Base-by-base conservation (phyloP, 2,888 invertebrate species). In the Torymus aiolomorphi region DNA sequence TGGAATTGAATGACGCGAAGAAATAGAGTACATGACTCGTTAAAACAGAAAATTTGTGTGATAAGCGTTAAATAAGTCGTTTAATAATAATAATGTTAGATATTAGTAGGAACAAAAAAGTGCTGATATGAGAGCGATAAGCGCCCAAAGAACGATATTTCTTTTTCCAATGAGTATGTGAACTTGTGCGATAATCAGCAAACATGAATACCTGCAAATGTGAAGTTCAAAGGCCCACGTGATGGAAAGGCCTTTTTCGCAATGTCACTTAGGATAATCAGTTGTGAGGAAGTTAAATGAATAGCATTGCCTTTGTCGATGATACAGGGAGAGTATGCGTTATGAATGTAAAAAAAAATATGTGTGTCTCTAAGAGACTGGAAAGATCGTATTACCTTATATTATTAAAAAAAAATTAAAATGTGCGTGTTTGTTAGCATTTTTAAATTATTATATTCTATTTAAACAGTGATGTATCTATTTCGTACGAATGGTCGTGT, bases 51-150 rank as follows among this genome's bases (percentile, higher is more conserved):
- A 63, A 77, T 75, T 54, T 71, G 73, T 76, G 70, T 73, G 72
- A 79, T 79, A 81, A 78, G 56, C 83, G 83, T 86, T 85, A 84
- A 85, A 82, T 82, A 66, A 81, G 83, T 82, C 85, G 84, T 87
- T 85, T 86, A 86, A 86, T 81, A 74, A 78, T 84, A 78, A 74
- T 57, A 71, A 65, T 78, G 78, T 81, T 76, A 81, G 49, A 65
- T 73, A 73, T 73, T 80, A 54, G 54, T 65, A 79, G 69, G 42
- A 56, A 42, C 42, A 62, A 61, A 70, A 76, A 80, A 72, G 72
- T 76, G 76, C 16, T 70, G 62, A 56, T 62, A 42, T 57, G n/a
- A 52, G 70, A 63, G 59, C 69, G 49, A 52, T 67, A 5, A 49
- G 24, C 31, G 69, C 70, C 69, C 63, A 65, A 70, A 70, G 59